phyloP scores from a whole-genome alignment of 2,113 vertebrate species.

The Pangasianodon gigas region DNA sequence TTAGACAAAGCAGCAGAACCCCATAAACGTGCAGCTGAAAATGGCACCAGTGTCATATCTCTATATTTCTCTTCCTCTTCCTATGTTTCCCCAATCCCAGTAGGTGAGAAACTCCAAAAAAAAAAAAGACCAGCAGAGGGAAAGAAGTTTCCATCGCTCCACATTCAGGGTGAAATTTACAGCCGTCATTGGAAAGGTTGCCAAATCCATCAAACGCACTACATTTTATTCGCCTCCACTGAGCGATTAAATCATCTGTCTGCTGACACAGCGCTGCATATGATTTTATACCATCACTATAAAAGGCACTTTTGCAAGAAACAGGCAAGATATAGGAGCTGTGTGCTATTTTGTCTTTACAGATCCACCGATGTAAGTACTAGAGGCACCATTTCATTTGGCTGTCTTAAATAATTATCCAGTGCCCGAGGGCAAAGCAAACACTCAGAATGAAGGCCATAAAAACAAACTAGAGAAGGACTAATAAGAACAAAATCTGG shows the following conservation, averaged over 20 bases:
- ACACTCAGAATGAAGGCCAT: neutral
- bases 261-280: conserved; percentile 18
- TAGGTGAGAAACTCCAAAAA: neutral
- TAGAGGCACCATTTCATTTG: neutral
- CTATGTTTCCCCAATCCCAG: conserved; percentile 1
- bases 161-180: conserved; percentile 24
- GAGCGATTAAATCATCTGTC: conserved; percentile 7
- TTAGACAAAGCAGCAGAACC: conserved; percentile 40
- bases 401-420: conserved; percentile 21
- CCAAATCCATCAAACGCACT: conserved; percentile 28
- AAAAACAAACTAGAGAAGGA: conserved; percentile 30
- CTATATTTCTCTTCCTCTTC: conserved; percentile 32
- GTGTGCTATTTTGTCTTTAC: neutral
- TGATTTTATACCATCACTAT: conserved; percentile 6
- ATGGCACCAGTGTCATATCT: conserved; percentile 37
- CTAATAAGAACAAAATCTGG: neutral
- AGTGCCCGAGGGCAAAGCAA: neutral
- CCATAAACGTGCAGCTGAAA: conserved; percentile 41
- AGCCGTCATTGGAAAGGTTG: conserved; percentile 27
- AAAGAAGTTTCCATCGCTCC: conserved; percentile 9
- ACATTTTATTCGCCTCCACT: neutral
- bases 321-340: neutral
- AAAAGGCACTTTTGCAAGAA: neutral
- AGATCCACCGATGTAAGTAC: neutral
- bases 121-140: conserved; percentile 17